phyloP scores from a whole-genome alignment of 2,113 vertebrate genomes.

The Carassius carassius region DNA sequence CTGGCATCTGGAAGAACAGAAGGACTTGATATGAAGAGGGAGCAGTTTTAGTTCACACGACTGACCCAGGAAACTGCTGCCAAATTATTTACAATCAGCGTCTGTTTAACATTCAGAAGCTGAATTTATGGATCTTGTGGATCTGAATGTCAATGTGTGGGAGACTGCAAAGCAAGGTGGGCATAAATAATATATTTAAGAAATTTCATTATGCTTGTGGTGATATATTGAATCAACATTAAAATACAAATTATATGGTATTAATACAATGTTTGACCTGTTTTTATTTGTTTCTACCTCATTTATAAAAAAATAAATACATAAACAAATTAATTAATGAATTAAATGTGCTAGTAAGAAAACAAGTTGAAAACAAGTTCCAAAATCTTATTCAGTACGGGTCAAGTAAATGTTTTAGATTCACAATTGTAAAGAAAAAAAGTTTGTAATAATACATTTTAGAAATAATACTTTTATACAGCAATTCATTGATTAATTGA shows the following conservation, averaged over 20 bases:
- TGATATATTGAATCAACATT: background rate
- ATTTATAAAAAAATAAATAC: background rate
- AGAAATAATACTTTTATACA: too few species aligned
- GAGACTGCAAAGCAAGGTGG: constrained; percentile 37
- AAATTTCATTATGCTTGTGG: background rate
- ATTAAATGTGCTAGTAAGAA: too few species aligned
- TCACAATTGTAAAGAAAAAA: background rate
- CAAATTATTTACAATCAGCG: constrained; percentile 82
- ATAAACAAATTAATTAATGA: too few species aligned
- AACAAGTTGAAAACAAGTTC: background rate
- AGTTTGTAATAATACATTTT: too few species aligned
- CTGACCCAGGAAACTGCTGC: constrained; percentile 71
- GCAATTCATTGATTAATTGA: too few species aligned
- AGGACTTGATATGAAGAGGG: constrained; percentile 67
- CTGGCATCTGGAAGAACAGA: constrained; percentile 74
- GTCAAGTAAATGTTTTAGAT: background rate
- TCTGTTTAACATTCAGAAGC: constrained; percentile 73
- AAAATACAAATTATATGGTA: background rate
- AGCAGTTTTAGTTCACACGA: constrained; percentile 64
- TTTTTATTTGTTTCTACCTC: background rate
- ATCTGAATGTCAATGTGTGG: constrained; percentile 67
- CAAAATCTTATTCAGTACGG: background rate
- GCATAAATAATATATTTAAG: background rate
- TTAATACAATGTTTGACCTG: background rate
- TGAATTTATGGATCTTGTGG: constrained; percentile 42